Percentiles rank a stretch among this genome's conserved stretches.
Evolutionary conservation across 1,140 invertebrate genomes (phyloP).

Genomic region (Nephotettix cincticeps): DNA sequence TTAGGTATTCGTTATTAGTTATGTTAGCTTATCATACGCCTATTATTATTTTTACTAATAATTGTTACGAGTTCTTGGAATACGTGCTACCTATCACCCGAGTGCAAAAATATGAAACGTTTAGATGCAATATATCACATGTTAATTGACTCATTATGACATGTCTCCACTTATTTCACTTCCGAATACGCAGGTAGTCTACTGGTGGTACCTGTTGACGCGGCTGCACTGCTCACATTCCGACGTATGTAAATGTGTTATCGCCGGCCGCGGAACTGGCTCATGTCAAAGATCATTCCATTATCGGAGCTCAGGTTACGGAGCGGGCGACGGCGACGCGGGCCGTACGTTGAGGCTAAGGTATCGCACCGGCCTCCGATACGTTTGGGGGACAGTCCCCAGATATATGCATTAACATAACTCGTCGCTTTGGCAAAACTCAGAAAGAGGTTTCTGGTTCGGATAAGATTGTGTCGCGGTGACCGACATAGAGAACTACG

Average conservation of each 20-base stretch:
- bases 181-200: not conserved
- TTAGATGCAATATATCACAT: not conserved
- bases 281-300: conserved; percentile 6
- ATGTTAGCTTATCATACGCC: too few relatives aligned
- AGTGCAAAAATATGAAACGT: not conserved
- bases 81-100: too few relatives aligned
- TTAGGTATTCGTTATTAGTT: too few relatives aligned
- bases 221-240: not conserved
- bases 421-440: not conserved
- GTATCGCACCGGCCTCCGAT: not conserved
- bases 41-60: too few relatives aligned
- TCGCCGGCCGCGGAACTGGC: not conserved
- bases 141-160: not conserved
- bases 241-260: not conserved
- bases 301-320: not conserved
- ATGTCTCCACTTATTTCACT: not conserved
- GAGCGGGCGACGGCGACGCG: not conserved
- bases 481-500: not conserved
- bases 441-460: conserved; percentile 11
- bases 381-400: not conserved
- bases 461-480: not conserved
- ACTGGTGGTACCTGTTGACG: not conserved
- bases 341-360: not conserved
- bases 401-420: conserved; percentile 6
- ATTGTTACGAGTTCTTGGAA: too few relatives aligned